phyloP scores from a whole-genome alignment of 2,888 invertebrate genomes.

The Fragum fragum region DNA sequence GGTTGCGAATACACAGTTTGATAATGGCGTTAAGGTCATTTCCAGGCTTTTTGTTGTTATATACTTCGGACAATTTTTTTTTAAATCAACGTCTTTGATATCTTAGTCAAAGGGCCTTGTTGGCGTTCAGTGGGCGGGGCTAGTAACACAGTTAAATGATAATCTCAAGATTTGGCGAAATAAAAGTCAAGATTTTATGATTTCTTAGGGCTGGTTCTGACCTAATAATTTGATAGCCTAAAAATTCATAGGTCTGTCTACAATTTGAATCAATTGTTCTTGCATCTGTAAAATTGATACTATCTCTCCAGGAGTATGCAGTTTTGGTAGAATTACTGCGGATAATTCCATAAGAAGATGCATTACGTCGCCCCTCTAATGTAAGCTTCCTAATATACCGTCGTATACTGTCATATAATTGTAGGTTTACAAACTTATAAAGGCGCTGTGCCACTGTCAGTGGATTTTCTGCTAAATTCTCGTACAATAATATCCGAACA shows the following conservation, averaged over 20 bases:
- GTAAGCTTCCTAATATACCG: constrained; percentile 52
- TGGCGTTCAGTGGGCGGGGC: too few species aligned
- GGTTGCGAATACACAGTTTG: too few species aligned
- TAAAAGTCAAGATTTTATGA: constrained; percentile 30
- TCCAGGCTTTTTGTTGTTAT: too few species aligned
- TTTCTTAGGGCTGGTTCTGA: constrained; percentile 23
- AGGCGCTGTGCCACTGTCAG: constrained; percentile 41
- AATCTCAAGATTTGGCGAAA: constrained; percentile 28
- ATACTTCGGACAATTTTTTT: too few species aligned
- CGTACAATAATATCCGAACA: constrained; percentile 50
- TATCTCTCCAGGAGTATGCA: constrained; percentile 55
- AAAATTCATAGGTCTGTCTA: constrained; percentile 35
- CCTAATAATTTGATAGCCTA: constrained; percentile 51
- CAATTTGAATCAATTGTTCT: constrained; percentile 52
- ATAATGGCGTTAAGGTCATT: too few species aligned
- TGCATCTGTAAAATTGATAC: constrained; percentile 28
- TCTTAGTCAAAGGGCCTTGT: too few species aligned
- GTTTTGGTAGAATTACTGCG: constrained; percentile 55
- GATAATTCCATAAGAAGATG: constrained; percentile 34
- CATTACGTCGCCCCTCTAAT: constrained; percentile 32
- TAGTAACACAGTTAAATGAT: too few species aligned
- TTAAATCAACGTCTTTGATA: too few species aligned
- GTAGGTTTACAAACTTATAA: constrained; percentile 38
- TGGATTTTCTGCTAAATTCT: constrained; percentile 57
- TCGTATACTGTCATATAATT: constrained; percentile 25